Base-by-base conservation (phyloP, 2,888 invertebrate species). In the Automeris io region DNA sequence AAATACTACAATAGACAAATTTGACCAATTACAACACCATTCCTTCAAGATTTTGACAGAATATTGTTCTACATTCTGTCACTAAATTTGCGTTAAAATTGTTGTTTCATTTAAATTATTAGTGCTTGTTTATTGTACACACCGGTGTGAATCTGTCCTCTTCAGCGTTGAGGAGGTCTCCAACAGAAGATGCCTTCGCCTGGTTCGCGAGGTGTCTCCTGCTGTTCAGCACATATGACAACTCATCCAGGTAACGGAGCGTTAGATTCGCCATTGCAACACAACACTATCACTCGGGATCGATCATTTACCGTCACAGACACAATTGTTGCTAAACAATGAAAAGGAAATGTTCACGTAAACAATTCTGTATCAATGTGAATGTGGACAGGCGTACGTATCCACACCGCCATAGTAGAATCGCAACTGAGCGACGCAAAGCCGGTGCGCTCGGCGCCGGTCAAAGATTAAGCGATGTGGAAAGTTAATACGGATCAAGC, bases 181-280 rank as follows among this genome's bases (percentile, higher is more conserved):
- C 87, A 1, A 87, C 87, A 8, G 87, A 87, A 42, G 83, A 86
- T 66, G 87, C 86, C 54, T 75, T 80, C 54, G 77, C 66, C 55
- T 85, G 83, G 38, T 51, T 73, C 40, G 82, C 67, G 42, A 86
- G 55, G 39, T 80, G 79, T 54, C 71, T 66, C 52, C 87, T 63
- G 54, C 71, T 79, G 46, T 83, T 85, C 69, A 87, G 56, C 43
- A 87, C 87, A 53, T 73, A 85, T 18, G 86, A 86, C 48, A 87
- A 56, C 69, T 87, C 87, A 66, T 87, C 87, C 77, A 87, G 76
- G 72, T 87, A 87, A 26, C 85, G 65, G 39, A 87, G 58, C 46
- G 87, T 85, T 54, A 87, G 62, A 53, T 83, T 85, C 18, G 85
- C 83, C 85, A 85, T 85, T 55, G 43, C 41, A 41, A 55, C 59